Evolutionary conservation across 30 jellyfish, hydroid and myxozoan species (phyloP).

Genomic region (Hydractinia symbiolongicarpus): DNA sequence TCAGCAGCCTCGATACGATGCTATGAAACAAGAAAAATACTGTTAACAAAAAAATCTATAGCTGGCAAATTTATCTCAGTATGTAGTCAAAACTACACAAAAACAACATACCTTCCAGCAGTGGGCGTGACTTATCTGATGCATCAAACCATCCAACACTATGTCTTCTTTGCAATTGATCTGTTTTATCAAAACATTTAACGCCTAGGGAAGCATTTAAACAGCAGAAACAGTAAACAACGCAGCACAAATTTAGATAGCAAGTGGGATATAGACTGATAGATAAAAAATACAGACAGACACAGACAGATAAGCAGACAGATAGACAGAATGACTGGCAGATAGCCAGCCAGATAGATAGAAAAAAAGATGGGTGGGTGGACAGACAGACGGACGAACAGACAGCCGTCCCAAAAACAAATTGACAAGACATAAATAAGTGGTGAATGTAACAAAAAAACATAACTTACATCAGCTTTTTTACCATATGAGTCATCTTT

Average conservation of each 20-base stretch:
- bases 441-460: neutral
- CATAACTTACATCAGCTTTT: conserved; percentile 40
- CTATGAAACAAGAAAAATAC: conserved; percentile 15
- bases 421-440: too few species aligned
- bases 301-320: too few species aligned
- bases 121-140: conserved; percentile 55
- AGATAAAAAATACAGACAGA: neutral
- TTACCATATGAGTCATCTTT: conserved; percentile 22
- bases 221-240: neutral
- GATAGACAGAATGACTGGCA: too few species aligned
- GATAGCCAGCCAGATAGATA: too few species aligned
- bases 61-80: neutral
- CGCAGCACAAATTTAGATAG: neutral
- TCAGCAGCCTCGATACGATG: conserved; percentile 61
- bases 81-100: too few species aligned
- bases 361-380: too few species aligned
- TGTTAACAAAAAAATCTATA: neutral
- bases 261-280: neutral
- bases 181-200: conserved; percentile 53
- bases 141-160: conserved; percentile 38
- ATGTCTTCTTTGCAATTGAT: conserved; percentile 51
- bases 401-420: neutral
- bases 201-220: conserved; percentile 35
- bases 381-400: too few species aligned
- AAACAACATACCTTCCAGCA: conserved; percentile 56